These are phyloP conservation scores for Tylochromis polylepis DNA, from an alignment of 2,113 vertebrate genomes.

Conservation along the genomic window DNA sequence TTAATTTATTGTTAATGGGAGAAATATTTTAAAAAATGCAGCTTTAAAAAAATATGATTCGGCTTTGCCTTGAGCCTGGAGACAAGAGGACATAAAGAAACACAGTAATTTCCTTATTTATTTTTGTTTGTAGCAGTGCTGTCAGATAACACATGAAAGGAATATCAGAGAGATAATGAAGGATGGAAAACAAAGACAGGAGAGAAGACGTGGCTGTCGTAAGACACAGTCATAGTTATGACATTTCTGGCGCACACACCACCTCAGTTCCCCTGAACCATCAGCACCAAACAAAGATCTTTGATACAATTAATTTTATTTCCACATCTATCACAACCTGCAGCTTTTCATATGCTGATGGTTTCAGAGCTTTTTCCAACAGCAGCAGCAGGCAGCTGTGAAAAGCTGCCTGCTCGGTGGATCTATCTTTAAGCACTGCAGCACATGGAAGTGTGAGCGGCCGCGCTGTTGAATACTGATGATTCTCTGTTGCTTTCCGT, in stretches of 20 bases:
- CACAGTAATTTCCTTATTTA: not conserved
- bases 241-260: not conserved
- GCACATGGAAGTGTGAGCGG: not conserved
- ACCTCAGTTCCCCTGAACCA: not conserved
- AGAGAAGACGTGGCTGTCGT: not conserved
- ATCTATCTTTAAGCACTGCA: not conserved
- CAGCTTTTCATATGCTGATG: not conserved
- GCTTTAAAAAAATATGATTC: not conserved
- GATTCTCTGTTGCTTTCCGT: not conserved
- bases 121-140: not conserved
- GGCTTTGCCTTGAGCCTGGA: not conserved
- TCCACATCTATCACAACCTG: not conserved
- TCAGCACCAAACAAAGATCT: not conserved
- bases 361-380: not conserved
- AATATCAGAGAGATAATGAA: not conserved
- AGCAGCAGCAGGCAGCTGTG: not conserved
- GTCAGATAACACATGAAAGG: not conserved
- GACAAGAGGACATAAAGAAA: not conserved
- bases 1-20: not conserved
- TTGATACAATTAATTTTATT: not conserved
- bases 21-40: not conserved
- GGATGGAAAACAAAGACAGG: not conserved
- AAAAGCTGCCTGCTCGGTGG: not conserved
- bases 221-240: not conserved
- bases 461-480: constrained; percentile 5